These are phyloP conservation scores for Magallana angulata DNA, from an alignment of 1,140 invertebrate genomes.

Conservation along the genomic window DNA sequence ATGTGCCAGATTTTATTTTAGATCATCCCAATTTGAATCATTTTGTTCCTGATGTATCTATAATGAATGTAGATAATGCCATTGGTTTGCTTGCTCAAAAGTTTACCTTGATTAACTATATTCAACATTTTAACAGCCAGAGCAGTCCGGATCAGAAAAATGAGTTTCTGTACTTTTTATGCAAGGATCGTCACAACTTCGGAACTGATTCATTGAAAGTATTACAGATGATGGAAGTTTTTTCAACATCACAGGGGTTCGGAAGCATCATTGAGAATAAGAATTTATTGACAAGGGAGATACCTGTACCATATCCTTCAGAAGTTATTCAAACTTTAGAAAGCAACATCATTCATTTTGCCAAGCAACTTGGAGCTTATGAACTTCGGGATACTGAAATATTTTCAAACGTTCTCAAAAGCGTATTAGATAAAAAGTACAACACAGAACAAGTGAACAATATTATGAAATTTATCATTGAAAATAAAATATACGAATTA, in stretches of 20 bases:
- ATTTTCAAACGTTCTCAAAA: neutral
- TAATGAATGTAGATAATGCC: neutral
- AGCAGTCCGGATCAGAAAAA: neutral
- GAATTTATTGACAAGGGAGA: neutral
- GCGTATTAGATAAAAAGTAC: neutral
- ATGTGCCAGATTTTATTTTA: neutral
- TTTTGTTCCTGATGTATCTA: neutral
- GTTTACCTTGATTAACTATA: neutral
- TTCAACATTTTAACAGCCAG: neutral
- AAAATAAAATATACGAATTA: neutral
- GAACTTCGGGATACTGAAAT: neutral
- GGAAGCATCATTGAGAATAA: neutral
- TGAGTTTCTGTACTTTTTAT: neutral
- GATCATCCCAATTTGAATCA: neutral
- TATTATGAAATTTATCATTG: conserved; percentile 6
- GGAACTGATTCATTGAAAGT: neutral
- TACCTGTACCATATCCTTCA: conserved; percentile 5
- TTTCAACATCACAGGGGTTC: neutral
- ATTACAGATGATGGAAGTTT: neutral
- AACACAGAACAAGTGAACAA: neutral
- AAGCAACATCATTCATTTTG: neutral
- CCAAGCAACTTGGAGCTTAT: neutral
- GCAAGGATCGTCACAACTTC: neutral
- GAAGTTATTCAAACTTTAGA: neutral
- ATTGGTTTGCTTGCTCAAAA: neutral